phyloP scores from a whole-genome alignment of 1,140 invertebrate genomes.

The Hetaerina americana region DNA sequence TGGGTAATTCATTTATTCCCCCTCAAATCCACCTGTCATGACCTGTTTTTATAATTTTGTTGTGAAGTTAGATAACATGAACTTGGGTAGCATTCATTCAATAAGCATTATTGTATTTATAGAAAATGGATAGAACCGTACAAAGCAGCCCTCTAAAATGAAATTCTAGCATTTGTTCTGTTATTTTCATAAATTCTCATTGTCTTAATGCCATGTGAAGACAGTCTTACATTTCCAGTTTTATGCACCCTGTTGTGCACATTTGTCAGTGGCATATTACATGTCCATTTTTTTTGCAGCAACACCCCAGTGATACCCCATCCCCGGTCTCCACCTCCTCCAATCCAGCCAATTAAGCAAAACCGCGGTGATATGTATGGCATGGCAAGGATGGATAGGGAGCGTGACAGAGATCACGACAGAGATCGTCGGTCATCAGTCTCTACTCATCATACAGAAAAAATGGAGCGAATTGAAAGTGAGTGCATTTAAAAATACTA shows the following conservation, averaged over 20 bases:
- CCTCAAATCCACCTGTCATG: too few species aligned
- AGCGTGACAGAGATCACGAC: constrained; percentile 26
- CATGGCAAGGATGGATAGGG: not conserved
- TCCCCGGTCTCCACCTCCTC: constrained; percentile 44
- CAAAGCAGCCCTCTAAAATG: too few species aligned
- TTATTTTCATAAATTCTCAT: too few species aligned
- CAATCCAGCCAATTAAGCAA: constrained; percentile 45
- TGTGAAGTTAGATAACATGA: too few species aligned
- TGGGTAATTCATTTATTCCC: too few species aligned
- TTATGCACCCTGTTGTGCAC: constrained; percentile 6
- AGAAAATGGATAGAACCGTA: too few species aligned
- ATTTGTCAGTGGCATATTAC: not conserved
- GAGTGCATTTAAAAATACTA: constrained; percentile 27
- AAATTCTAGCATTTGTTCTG: too few species aligned
- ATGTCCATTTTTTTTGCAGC: constrained; percentile 20
- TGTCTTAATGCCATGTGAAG: too few species aligned
- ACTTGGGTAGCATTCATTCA: too few species aligned
- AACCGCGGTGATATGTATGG: not conserved
- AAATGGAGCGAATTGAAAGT: constrained; percentile 56
- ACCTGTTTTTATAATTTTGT: too few species aligned
- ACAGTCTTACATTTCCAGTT: too few species aligned
- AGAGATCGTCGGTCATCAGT: constrained; percentile 58
- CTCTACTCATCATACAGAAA: constrained; percentile 56
- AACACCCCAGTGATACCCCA: constrained; percentile 26
- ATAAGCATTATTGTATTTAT: too few species aligned